These are phyloP conservation scores for Orchesella flavescens DNA, from an alignment of 2,888 invertebrate species.

Conservation along the genomic window DNA sequence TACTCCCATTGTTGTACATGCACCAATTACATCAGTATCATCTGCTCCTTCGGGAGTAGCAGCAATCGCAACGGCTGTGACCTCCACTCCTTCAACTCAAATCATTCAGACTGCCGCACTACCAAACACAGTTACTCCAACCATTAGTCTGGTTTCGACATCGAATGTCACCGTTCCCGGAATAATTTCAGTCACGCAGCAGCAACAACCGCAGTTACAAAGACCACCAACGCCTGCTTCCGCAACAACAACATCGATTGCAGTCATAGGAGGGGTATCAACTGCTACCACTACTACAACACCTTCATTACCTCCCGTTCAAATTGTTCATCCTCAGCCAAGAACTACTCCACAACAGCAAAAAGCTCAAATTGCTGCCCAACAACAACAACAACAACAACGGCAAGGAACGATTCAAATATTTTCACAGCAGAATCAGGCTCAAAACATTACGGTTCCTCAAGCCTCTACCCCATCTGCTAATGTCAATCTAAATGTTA, in stretches of 20 bases:
- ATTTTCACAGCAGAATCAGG: conserved; percentile 35
- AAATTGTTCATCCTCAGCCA: conserved; percentile 71
- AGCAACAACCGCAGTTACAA: conserved; percentile 4
- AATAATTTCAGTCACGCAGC: conserved; percentile 26
- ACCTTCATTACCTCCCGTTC: conserved; percentile 66
- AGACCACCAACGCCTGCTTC: conserved; percentile 32
- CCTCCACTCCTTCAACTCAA: conserved; percentile 75
- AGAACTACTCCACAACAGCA: conserved; percentile 50
- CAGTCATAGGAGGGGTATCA: conserved; percentile 22
- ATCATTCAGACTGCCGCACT: neutral
- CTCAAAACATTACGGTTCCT: conserved; percentile 57
- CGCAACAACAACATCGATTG: neutral
- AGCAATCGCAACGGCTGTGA: neutral
- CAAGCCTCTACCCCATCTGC: conserved; percentile 42
- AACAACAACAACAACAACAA: too few relatives aligned
- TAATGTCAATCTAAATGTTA: conserved; percentile 69
- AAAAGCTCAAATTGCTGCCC: conserved; percentile 24
- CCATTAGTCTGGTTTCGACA: neutral
- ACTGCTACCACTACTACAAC: conserved; percentile 46
- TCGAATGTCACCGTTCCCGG: conserved; percentile 28
- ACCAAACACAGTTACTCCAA: neutral
- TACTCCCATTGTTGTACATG: conserved; percentile 8
- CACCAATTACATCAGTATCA: conserved; percentile 1
- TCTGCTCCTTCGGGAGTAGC: neutral
- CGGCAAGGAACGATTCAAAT: conserved; percentile 45